Percentiles rank a stretch among this genome's conserved stretches.
Evolutionary conservation across 2,797 vertebrate species (phyloP).

Genomic region (Gastrophryne carolinensis): DNA sequence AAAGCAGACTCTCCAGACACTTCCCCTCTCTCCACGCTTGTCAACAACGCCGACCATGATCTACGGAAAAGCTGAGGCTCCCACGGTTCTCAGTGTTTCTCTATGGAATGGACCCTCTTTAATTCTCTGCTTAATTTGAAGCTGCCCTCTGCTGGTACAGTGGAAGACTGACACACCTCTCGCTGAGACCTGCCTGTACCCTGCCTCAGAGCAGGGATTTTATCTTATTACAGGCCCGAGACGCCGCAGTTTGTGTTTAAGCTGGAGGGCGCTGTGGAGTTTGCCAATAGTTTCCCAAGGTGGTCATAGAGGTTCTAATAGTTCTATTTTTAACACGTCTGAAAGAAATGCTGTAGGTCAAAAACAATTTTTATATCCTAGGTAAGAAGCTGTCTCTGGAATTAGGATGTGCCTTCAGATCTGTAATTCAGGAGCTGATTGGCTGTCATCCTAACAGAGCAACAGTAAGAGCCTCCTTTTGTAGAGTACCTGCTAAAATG

Average conservation of each 20-base stretch:
- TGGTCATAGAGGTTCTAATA: too few species aligned
- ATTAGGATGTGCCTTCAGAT: too few species aligned
- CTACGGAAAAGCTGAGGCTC: slow-evolving; percentile 83
- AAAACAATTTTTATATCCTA: too few species aligned
- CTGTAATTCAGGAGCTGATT: too few species aligned
- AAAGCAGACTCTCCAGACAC: slow-evolving; percentile 84
- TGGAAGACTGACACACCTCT: slow-evolving; percentile 10
- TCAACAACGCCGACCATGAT: slow-evolving; percentile 85
- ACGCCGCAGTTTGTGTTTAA: slow-evolving; percentile 5
- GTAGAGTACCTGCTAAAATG: too few species aligned
- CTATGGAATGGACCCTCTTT: slow-evolving; percentile 53
- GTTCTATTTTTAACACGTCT: too few species aligned
- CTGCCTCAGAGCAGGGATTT: not conserved
- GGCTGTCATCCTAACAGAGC: too few species aligned
- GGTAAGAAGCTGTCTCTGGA: too few species aligned
- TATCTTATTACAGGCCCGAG: not conserved
- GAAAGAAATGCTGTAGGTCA: too few species aligned
- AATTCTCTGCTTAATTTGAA: slow-evolving; percentile 22
- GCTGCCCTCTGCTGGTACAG: slow-evolving; percentile 17
- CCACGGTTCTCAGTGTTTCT: not conserved
- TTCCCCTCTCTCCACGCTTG: slow-evolving; percentile 82
- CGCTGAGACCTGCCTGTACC: not conserved
- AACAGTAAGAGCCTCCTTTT: too few species aligned
- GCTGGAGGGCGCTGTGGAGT: slow-evolving; percentile 15
- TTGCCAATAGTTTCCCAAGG: slow-evolving; percentile 6